Conservation (phyloP, 2,888 invertebrate species). For the Terebella lapidaria region DNA sequence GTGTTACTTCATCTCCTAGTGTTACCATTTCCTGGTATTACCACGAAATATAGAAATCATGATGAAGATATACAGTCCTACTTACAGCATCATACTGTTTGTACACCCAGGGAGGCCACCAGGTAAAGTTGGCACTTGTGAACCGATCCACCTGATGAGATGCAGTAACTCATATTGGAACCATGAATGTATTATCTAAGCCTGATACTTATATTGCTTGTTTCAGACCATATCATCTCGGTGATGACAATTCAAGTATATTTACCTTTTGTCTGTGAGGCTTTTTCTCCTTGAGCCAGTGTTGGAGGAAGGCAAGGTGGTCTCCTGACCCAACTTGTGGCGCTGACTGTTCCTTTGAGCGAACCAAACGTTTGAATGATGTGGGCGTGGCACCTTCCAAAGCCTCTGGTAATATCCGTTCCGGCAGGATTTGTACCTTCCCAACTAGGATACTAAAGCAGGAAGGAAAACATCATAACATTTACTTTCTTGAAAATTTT, state of each 20-base stretch:
- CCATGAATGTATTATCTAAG: no score
- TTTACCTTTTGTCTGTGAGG: background rate
- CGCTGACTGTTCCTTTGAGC: background rate
- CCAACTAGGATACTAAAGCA: conserved; percentile 57
- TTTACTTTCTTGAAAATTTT: background rate
- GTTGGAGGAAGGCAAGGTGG: background rate
- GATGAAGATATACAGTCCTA: no score
- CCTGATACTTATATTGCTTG: conserved; percentile 18
- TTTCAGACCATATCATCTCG: background rate
- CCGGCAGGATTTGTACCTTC: conserved; percentile 67
- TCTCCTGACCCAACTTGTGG: background rate
- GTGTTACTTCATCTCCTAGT: no score
- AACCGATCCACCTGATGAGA: conserved; percentile 40
- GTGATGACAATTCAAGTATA: background rate
- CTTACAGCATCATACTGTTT: conserved; percentile 61
- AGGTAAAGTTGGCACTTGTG: conserved; percentile 57
- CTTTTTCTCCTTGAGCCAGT: conserved; percentile 7
- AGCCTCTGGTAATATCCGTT: conserved; percentile 62
- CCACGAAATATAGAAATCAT: no score
- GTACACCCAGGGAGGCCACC: conserved; percentile 67
- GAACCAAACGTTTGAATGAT: conserved; percentile 14
- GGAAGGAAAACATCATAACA: background rate
- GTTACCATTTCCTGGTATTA: no score
- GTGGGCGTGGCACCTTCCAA: conserved; percentile 52
- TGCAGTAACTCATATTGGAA: background rate